Conservation (phyloP, 1,140 invertebrate genomes). For the Lepidurus packardi region DNA sequence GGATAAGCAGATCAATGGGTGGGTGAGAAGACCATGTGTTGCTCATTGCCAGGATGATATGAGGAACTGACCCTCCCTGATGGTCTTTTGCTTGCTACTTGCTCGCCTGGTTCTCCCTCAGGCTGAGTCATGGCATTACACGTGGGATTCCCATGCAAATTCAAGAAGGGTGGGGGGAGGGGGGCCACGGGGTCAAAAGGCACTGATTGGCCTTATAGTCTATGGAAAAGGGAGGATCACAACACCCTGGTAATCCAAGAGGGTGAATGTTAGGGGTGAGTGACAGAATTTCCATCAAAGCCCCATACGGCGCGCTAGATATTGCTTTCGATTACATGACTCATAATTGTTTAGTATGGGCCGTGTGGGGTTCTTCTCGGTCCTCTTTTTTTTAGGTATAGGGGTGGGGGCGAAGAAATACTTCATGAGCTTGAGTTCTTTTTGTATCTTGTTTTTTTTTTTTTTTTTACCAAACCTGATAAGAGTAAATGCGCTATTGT, state of each 20-base stretch:
- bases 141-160: conserved; percentile 21
- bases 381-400: not conserved
- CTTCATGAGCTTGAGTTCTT: not conserved
- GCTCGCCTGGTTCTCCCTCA: conserved; percentile 12
- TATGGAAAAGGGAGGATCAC: not conserved
- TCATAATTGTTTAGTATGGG: conserved; percentile 7
- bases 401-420: not conserved
- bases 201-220: conserved; percentile 1
- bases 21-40: conserved; percentile 2
- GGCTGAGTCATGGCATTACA: conserved; percentile 14
- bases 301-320: conserved; percentile 10
- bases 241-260: not conserved
- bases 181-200: not conserved
- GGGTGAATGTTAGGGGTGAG: conserved; percentile 10
- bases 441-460: not conserved
- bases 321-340: conserved; percentile 19
- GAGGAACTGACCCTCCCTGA: conserved; percentile 8
- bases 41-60: conserved; percentile 15
- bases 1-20: not conserved
- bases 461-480: not conserved
- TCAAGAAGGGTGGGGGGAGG: not conserved
- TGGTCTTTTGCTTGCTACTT: conserved; percentile 11
- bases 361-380: not conserved
- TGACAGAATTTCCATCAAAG: conserved; percentile 22
- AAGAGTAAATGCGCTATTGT: not conserved